Evolutionary conservation across 2,797 vertebrate genomes (phyloP), one percentile per base, ranked within the genome.

Genomic region (Gila robusta): DNA sequence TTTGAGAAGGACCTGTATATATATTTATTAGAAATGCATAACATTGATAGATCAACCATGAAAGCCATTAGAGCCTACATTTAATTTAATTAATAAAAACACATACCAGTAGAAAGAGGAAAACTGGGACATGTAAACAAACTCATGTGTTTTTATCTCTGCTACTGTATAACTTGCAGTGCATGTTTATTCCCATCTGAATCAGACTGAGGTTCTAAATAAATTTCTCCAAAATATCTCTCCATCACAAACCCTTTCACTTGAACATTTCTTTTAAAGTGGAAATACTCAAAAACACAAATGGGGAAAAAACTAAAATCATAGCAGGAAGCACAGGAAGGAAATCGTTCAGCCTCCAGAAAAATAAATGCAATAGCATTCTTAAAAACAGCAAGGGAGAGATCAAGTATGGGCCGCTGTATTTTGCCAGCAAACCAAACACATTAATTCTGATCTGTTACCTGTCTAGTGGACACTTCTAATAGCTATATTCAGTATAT

Each of bases 201-300:
- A 74, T 69, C 64, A 54, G 44, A 23, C 11, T 11, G 35, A 37
- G 41, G 59, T 66, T 64, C 73, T 54, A 84, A 62, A 62, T 28
- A 67, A 10, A 76, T 54, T 39, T 76, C 23, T 56, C 32, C 14
- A 23, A 70, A 84, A 79, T 59, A 84, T 86, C 85, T 77, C 85
- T 77, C 47, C 26, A 81, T 83, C 73, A 81, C 73, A 70, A 69
- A 56, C 26, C 52, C 39, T 37, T 71, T 76, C 62, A 77, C 85
- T 23, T 16, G 21, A 72, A 47, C 49, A 69, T 56, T 71, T 82
- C 32, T 32, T 83, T 82, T 74, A 47, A 82, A 83, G 52, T 70
- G 74, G 49, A 77, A 81, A 72, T 26, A 78, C 35, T 84, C 21
- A 71, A 87, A 49, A 72, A 21, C 64, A 44, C 54, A 70, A 81